Percentiles rank a stretch among this genome's conserved stretches.
These are phyloP conservation scores for Scopus umbretta DNA, from an alignment of 2,113 vertebrate genomes.

Conservation along the genomic window DNA sequence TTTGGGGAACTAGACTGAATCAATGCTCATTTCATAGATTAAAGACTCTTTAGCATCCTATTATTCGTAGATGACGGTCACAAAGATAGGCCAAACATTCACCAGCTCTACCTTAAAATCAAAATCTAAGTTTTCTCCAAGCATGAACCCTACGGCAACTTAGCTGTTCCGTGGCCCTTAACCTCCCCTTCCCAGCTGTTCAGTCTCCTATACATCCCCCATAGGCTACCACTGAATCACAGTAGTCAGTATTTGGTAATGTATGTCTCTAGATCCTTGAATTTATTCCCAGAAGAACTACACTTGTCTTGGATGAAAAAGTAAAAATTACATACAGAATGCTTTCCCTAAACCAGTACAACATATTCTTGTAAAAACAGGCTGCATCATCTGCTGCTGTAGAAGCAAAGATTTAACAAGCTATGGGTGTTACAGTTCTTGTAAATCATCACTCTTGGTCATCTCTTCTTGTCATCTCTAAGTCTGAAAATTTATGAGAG, in stretches of 20 bases:
- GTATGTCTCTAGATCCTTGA: background rate
- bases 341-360: background rate
- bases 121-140: background rate
- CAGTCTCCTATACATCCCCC: background rate
- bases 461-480: background rate
- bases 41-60: background rate
- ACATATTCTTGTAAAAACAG: background rate
- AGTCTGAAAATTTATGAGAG: background rate
- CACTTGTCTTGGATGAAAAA: background rate
- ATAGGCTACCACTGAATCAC: background rate
- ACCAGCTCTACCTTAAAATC: background rate
- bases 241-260: background rate
- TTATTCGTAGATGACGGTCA: background rate
- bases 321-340: background rate
- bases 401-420: background rate
- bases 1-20: background rate
- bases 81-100: background rate
- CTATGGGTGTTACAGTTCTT: background rate
- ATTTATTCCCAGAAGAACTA: constrained; percentile 1
- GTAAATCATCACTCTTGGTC: background rate
- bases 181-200: background rate
- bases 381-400: background rate
- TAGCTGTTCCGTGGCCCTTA: background rate
- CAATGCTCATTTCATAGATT: background rate
- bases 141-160: background rate